Base-by-base conservation (phyloP, 2,797 vertebrate species). In the Sebastes baramenuke region DNA sequence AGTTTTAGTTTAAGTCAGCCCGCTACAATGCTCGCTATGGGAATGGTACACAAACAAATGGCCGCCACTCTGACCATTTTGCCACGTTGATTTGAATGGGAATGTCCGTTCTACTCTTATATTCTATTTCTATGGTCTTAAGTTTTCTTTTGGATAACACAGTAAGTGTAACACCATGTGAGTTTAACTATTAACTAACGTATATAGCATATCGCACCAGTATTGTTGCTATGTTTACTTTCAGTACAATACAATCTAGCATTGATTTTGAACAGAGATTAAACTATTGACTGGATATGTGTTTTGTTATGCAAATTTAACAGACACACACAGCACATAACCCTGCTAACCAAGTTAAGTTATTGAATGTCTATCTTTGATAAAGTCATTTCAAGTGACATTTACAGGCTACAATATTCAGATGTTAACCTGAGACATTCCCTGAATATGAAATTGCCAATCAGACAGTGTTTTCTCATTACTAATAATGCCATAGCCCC, bases 401-500 rank as follows among this genome's bases (percentile, higher is more conserved):
- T 70, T 77, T 77, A 5, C 27, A 10, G 7, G n/a, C 20, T 69
- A 6, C 36, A 61, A 36, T 56, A 42, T 54, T 66, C 20, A 38
- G 25, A 68, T 29, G 24, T 55, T 61, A 25, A 78, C n/a, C 64
- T 49, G n/a, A 67, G 14, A 27, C 38, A 30, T 22, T 46, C 27
- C 38, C 22, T 68, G 36, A 67, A 69, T 69, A 67, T 66, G 42
- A 80, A 76, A 38, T 78, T 54, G 4, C 42, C 49, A 25, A 69
- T 32, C 62, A 59, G 30, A n/a, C 69, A 25, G 11, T 72, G 55
- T 46, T 73, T 59, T 69, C 11, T 78, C 64, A 27, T 36, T 70
- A 52, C 27, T 60, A n/a, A 42, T 54, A 77, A 56, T 38, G 27
- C 61, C 67, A 74, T 6, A 38, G 9, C 25, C 13, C 3, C 11